A percentile compares a stretch with the other conserved stretches of the same genome.
phyloP scores from a whole-genome alignment of 2,113 vertebrate species.

The Bufo bufo region DNA sequence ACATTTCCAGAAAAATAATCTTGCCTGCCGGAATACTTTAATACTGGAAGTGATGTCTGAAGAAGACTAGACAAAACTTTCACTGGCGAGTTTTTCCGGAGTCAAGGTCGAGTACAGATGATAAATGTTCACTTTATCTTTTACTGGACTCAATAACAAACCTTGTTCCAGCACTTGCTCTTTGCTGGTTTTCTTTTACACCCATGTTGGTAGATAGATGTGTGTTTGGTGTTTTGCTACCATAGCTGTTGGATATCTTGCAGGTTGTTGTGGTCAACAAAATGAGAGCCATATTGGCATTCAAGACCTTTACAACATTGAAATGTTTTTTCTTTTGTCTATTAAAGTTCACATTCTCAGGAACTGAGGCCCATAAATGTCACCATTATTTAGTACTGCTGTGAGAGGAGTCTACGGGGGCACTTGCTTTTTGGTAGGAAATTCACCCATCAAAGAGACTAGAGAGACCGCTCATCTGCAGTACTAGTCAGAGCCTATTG shows the following conservation, averaged over 20 bases:
- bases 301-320: neutral
- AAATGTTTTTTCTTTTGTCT: too few species aligned
- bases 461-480: too few species aligned
- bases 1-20: constrained; percentile 39
- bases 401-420: too few species aligned
- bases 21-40: constrained; percentile 16
- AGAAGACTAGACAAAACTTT: constrained; percentile 41
- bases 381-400: too few species aligned
- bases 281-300: neutral
- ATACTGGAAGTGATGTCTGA: constrained; percentile 4
- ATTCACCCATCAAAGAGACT: too few species aligned
- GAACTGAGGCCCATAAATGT: too few species aligned
- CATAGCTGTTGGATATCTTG: neutral
- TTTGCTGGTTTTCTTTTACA: neutral
- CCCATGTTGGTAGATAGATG: neutral
- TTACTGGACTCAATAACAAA: constrained; percentile 17
- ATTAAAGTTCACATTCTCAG: too few species aligned
- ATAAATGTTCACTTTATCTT: constrained; percentile 29
- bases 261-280: neutral
- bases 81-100: neutral
- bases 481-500: too few species aligned
- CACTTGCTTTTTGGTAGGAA: too few species aligned
- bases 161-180: neutral
- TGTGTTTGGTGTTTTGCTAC: neutral
- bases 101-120: constrained; percentile 46